Evolutionary conservation across 2,113 vertebrate genomes (phyloP).

Genomic region (Pterophyllum scalare): DNA sequence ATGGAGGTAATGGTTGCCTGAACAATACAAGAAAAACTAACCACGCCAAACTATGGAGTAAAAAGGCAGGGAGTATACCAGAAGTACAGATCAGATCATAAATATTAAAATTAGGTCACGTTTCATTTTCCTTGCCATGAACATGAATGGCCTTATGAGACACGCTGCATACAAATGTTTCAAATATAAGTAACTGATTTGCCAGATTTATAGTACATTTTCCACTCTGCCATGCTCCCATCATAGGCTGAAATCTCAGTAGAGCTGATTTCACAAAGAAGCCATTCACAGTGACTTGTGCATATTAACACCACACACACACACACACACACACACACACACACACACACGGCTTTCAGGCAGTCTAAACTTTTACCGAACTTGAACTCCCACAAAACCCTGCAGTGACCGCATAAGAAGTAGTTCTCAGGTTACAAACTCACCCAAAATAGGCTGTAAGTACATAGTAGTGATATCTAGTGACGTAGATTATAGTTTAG

Average conservation of each 20-base stretch:
- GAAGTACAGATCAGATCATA: background rate
- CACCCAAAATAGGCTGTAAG: slow-evolving; percentile 74
- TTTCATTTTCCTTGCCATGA: slow-evolving; percentile 1
- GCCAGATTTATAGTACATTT: slow-evolving; percentile 40
- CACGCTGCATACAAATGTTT: slow-evolving; percentile 22
- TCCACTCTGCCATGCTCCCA: slow-evolving; percentile 31
- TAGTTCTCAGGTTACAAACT: slow-evolving; percentile 75
- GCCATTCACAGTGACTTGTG: slow-evolving; percentile 59
- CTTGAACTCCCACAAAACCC: slow-evolving; percentile 71
- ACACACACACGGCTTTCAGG: slow-evolving; percentile 16
- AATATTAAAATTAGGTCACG: slow-evolving; percentile 23
- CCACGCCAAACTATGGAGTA: background rate
- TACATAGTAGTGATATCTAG: slow-evolving; percentile 72
- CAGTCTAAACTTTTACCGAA: slow-evolving; percentile 68
- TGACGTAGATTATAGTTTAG: slow-evolving; percentile 73
- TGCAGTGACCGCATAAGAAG: slow-evolving; percentile 72
- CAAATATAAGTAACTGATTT: slow-evolving; percentile 41
- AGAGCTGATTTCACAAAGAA: slow-evolving; percentile 63
- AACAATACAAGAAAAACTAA: background rate
- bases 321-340: background rate
- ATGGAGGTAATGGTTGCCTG: background rate
- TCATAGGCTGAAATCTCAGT: slow-evolving; percentile 47
- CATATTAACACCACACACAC: background rate
- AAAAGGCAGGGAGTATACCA: background rate
- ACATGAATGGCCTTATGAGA: background rate